These are phyloP conservation scores for Setophaga coronata DNA, from an alignment of 2,113 vertebrate genomes.

Conservation along the genomic window DNA sequence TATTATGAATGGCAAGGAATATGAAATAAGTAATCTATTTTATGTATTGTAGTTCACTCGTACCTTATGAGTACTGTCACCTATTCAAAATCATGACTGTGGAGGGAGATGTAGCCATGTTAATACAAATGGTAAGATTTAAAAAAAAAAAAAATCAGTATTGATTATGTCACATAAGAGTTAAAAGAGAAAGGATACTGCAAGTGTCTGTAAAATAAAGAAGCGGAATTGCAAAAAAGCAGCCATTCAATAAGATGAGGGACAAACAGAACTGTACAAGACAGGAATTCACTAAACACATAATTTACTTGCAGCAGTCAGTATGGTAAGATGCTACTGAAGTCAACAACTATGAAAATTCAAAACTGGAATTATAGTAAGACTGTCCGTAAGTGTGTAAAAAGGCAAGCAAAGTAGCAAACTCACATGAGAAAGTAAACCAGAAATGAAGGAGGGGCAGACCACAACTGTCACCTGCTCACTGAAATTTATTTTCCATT, in stretches of 20 bases:
- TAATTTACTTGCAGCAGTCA: neutral
- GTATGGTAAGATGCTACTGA: neutral
- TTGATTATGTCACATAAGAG: fast-evolving
- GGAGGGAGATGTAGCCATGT: neutral
- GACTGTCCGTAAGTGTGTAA: neutral
- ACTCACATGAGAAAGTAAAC: neutral
- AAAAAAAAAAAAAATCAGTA: neutral
- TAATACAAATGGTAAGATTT: neutral
- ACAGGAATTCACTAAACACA: neutral
- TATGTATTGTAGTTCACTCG: neutral
- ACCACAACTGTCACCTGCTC: neutral
- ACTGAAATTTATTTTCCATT: neutral
- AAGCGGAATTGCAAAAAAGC: neutral
- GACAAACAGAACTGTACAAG: neutral
- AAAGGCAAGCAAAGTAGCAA: neutral
- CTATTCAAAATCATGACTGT: neutral
- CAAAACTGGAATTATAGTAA: neutral
- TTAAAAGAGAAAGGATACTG: neutral
- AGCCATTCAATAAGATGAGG: neutral
- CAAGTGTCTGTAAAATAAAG: neutral
- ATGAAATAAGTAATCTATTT: neutral
- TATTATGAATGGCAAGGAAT: neutral
- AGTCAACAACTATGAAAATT: neutral
- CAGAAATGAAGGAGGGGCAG: neutral
- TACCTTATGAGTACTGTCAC: neutral